These are phyloP conservation scores for Marmota flaviventris DNA, from an alignment of 2,113 vertebrate species.

Conservation along the genomic window DNA sequence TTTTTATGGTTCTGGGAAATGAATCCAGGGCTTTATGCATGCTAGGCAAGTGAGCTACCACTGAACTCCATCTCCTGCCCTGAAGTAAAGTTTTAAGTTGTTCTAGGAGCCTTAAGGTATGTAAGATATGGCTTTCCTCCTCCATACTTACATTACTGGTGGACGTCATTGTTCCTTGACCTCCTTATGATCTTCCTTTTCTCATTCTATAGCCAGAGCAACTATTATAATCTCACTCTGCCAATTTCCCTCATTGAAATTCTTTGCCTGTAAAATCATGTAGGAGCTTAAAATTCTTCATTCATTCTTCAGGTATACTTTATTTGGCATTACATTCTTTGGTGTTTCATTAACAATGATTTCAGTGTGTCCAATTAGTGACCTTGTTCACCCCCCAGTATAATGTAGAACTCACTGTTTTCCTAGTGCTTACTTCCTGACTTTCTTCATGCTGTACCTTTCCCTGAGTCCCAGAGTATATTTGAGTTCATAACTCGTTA, in stretches of 20 bases:
- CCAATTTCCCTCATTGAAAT: background rate
- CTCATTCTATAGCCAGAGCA: background rate
- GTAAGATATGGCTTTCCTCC: background rate
- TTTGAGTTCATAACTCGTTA: background rate
- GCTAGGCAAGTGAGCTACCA: too few species aligned
- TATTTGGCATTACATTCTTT: background rate
- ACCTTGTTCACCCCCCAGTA: background rate
- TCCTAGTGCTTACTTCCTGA: background rate
- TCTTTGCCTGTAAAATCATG: background rate
- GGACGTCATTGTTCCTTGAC: background rate
- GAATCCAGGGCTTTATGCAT: too few species aligned
- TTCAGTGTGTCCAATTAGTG: background rate
- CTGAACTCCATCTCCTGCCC: too few species aligned
- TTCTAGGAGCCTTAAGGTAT: background rate
- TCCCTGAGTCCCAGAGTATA: background rate
- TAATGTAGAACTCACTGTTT: background rate
- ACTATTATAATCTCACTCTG: background rate
- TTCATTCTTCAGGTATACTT: background rate
- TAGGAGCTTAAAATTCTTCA: background rate
- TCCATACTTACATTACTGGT: background rate
- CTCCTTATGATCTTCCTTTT: background rate
- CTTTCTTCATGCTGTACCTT: background rate
- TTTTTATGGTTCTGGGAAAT: too few species aligned
- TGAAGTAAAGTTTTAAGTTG: background rate
- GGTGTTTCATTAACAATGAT: background rate